Evolutionary conservation across 2,797 vertebrate species (phyloP), one percentile per base, ranked within the genome.

Genomic region (Coreius guichenoti): DNA sequence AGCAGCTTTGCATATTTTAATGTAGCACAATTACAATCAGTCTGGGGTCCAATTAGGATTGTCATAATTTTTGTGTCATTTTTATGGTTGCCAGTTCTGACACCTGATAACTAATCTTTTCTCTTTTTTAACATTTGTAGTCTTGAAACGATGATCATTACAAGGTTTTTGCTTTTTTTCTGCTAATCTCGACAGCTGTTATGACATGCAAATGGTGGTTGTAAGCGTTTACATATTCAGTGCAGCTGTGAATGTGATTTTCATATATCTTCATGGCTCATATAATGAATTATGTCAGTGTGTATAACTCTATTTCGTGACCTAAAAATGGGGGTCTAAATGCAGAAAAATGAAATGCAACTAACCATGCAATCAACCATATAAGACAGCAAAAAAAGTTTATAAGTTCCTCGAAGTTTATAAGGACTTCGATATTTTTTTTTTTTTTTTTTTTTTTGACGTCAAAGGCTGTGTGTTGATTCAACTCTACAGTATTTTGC

Each of bases 21-120:
- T 39, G n/a, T 26, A 70, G n/a, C 68, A 56, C 51, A 81, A 58
- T 49, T 33, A 67, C 74, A 54, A 65, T 87, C 84, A 89, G 70
- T 86, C 90, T 91, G 77, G 72, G 79, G 81, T 65, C 86, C 80
- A 77, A 68, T 91, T 89, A 86, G 80, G 65, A 87, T 78, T 86
- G 67, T 87, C 49, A 81, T 87, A 83, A 87, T 90, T 82, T 90
- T 88, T 87, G 26, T 75, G 86, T 82, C 51, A 14, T 26, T 83
- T 86, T 63, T 11, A 39, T 77, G 26, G 69, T 81, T 83, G 80
- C 68, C 74, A 43, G 74, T 65, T 83, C 75, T 80, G 29, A 76
- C 29, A 14, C 5, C 12, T 19, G 61, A 21, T 69, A 54, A 56
- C 69, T 80, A 16, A 74, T 83, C 12, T 79, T 47, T 76, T 26